phyloP scores from a whole-genome alignment of 64 coral and sea anemone species.

The Catalaphyllia jardinei region DNA sequence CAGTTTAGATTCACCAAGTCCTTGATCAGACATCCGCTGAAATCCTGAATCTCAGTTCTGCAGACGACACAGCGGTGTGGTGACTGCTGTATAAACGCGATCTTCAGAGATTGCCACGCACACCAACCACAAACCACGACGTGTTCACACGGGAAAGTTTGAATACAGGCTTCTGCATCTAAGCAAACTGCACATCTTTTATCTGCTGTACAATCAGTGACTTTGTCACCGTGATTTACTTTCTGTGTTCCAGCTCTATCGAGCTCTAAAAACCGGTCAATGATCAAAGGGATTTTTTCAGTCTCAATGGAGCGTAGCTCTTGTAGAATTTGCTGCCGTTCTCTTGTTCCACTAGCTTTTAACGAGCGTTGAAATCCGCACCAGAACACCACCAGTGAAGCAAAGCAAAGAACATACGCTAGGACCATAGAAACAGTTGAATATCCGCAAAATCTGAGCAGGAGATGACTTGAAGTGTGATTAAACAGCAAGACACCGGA shows the following conservation, averaged over 20 bases:
- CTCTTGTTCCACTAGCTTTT: slow-evolving; percentile 30
- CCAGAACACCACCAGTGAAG: slow-evolving; percentile 46
- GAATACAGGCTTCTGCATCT: slow-evolving; percentile 67
- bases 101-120: slow-evolving; percentile 85
- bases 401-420: slow-evolving; percentile 45
- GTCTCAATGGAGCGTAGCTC: slow-evolving; percentile 78
- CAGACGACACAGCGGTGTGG: slow-evolving; percentile 82
- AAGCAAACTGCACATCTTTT: slow-evolving; percentile 77
- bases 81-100: slow-evolving; percentile 63
- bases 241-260: slow-evolving; percentile 26
- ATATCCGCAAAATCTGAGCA: slow-evolving; percentile 59
- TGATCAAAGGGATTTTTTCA: slow-evolving; percentile 81
- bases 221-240: slow-evolving; percentile 7
- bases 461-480: slow-evolving; percentile 53
- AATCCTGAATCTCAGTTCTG: slow-evolving; percentile 84
- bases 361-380: slow-evolving; percentile 18
- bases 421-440: slow-evolving; percentile 34
- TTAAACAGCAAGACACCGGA: slow-evolving; percentile 51
- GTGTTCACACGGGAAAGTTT: slow-evolving; percentile 76
- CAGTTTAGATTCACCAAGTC: slow-evolving; percentile 84
- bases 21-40: slow-evolving; percentile 79
- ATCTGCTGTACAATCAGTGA: slow-evolving; percentile 17
- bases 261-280: slow-evolving; percentile 84
- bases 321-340: slow-evolving; percentile 61
- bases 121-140: slow-evolving; percentile 87